Evolutionary conservation across 2,113 vertebrate genomes (phyloP), one percentile per base, ranked within the genome.

Genomic region (Struthidea cinerea): DNA sequence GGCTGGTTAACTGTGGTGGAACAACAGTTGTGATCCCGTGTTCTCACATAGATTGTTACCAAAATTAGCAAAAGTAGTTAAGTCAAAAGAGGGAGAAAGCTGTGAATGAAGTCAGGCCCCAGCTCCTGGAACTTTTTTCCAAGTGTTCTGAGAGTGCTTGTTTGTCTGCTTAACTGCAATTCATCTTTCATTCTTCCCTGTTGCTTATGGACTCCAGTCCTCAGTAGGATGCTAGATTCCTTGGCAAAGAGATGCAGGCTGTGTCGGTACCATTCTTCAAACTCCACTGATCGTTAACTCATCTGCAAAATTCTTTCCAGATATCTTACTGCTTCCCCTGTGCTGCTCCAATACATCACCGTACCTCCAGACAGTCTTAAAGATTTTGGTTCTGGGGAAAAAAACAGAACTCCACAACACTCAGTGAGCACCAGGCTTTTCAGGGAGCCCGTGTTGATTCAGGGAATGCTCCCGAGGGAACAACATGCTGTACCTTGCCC

Each of bases 211-310:
- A 83, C 95, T 96, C 91, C 97, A 95, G 77, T 82, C 97, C 97
- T 88, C 86, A 86, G 88, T 90, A 87, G 75, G 94, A 94, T 75
- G 81, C 90, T 85, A 47, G 94, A 89, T 92, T 97, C 93, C 73
- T 92, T 96, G 93, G 86, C 71, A 93, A 82, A 92, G 90, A 95
- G 87, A 86, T 87, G 92, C 91, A 90, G 82, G n/a, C 32, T 52
- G 39, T 88, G 84, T 94, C 71, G 56, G 42, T 89, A 77, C 16
- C 47, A 74, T 89, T 95, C 94, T 95, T 93, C 82, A 91, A 77
- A 84, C 84, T 94, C 87, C 94, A 89, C 94, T 94, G 94, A 96
- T 97, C 90, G 97, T 96, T 96, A 97, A 97, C 94, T 91, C 86
- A 84, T 94, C 90, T 82, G 92, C 94, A 97, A 95, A 95, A 92